These are phyloP conservation scores for Parambassis ranga DNA, from an alignment of 2,797 vertebrate genomes.

Conservation along the genomic window DNA sequence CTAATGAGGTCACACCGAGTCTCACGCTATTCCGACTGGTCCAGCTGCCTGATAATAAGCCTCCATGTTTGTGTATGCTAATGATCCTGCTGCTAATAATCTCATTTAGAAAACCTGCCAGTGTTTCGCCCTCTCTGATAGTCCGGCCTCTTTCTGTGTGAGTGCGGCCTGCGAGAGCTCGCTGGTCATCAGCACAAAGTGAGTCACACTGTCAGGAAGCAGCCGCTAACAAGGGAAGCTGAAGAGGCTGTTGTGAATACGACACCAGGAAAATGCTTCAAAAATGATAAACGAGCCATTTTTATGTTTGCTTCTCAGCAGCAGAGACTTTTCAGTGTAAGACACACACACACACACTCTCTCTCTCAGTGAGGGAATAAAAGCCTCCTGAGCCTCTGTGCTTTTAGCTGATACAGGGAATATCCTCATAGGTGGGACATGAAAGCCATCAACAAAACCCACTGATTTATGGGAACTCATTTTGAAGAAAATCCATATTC, in stretches of 20 bases:
- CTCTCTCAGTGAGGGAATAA: slow-evolving; percentile 12
- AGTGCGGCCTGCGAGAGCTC: too few relatives aligned
- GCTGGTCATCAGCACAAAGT: too few relatives aligned
- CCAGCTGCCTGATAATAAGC: slow-evolving; percentile 78
- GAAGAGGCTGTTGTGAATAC: background rate
- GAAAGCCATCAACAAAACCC: slow-evolving; percentile 43
- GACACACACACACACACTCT: background rate
- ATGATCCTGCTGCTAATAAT: slow-evolving; percentile 73
- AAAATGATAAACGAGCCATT: background rate
- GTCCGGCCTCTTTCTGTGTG: background rate
- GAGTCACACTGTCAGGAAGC: too few relatives aligned
- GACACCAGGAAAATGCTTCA: too few relatives aligned
- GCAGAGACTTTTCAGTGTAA: background rate
- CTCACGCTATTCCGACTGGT: slow-evolving; percentile 55
- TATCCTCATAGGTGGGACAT: slow-evolving; percentile 31
- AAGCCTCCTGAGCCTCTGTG: background rate
- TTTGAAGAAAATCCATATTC: slow-evolving; percentile 71
- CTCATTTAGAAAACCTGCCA: slow-evolving; percentile 67
- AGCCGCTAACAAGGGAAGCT: background rate
- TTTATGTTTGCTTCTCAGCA: background rate
- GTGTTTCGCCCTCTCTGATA: slow-evolving; percentile 38
- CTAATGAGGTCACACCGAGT: slow-evolving; percentile 80
- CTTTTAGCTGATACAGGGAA: slow-evolving; percentile 37
- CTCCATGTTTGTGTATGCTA: slow-evolving; percentile 75
- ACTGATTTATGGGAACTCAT: slow-evolving; percentile 69